Evolutionary conservation across 2,113 vertebrate species (phyloP).

Genomic region (Pica pica): DNA sequence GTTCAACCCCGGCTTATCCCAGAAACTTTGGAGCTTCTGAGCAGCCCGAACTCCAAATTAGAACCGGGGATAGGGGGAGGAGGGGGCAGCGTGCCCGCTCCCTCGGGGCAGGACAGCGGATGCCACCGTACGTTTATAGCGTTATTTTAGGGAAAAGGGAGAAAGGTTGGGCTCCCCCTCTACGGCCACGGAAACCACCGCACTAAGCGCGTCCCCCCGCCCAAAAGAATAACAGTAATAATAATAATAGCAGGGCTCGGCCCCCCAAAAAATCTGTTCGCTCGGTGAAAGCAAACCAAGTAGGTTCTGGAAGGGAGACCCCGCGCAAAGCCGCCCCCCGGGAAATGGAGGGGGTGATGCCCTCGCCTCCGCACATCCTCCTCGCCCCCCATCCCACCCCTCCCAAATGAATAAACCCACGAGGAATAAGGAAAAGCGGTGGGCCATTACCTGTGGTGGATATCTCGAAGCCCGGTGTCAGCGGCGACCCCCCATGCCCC

Average conservation of each 20-base stretch:
- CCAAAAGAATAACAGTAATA: not conserved
- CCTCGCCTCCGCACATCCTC: not conserved
- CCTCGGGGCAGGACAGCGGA: not conserved
- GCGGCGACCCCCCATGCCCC: not conserved
- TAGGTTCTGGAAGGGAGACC: not conserved
- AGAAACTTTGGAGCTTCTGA: not conserved
- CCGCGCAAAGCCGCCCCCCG: not conserved
- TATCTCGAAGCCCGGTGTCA: not conserved
- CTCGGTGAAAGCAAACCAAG: not conserved
- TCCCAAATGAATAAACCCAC: fast-evolving
- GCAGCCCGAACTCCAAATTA: fast-evolving
- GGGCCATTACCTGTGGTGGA: not conserved
- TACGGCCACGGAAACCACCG: not conserved
- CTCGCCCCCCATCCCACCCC: not conserved
- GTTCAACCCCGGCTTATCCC: not conserved
- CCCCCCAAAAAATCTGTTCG: not conserved
- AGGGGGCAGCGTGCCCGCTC: not conserved
- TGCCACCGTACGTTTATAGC: fast-evolving
- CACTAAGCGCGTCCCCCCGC: not conserved
- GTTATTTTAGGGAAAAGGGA: not conserved
- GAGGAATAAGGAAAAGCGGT: not conserved
- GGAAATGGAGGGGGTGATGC: not conserved
- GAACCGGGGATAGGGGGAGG: not conserved
- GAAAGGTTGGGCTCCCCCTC: not conserved
- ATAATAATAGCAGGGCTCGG: not conserved